Evolutionary conservation across 2,888 invertebrate species (phyloP), one percentile per base, ranked within the genome.

Genomic region (Eristalis tenax): DNA sequence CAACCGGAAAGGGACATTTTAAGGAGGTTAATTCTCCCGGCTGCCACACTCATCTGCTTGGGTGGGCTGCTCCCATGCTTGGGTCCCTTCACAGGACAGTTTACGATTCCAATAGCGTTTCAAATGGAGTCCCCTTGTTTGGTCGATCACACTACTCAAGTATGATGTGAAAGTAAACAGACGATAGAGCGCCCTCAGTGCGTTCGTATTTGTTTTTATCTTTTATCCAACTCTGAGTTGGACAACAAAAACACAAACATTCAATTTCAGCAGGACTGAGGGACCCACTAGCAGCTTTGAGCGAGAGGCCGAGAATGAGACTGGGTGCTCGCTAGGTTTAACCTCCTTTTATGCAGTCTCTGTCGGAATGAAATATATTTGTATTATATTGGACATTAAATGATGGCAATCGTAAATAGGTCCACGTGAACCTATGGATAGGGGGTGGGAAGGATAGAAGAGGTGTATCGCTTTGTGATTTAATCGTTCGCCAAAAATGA

Each of bases 151-250:
- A 82, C 74, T 64, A 82, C 82, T 82, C 81, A 56, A 74, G 77
- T 74, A 70, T 82, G 81, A 86, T 82, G 85, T 78, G 77, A 78
- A 80, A 64, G 77, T 66, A 86, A 86, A 77, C 77, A 86, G 57
- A 77, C 71, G 57, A 40, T 18, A 40, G 73, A 50, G 50, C 50
- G 8, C 77, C 56, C 59, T 40, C 65, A 11, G 57, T 74, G 77
- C 64, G 71, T 63, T 61, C 10, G 32, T 50, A 11, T 74, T 43
- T 68, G 70, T 71, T 50, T 71, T 43, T 18, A 65, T 81, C 57
- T 74, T 68, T 85, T 59, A 73, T 85, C 63, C 69, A 85, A 57
- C 57, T 77, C 18, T 26, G 15, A 13, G 28, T 75, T 61, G 38
- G 32, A 65, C 5, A 77, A 11, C 32, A 78, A 50, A 68, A 68